phyloP scores from a whole-genome alignment of 2,113 vertebrate genomes.

The Lophotis ruficrista region DNA sequence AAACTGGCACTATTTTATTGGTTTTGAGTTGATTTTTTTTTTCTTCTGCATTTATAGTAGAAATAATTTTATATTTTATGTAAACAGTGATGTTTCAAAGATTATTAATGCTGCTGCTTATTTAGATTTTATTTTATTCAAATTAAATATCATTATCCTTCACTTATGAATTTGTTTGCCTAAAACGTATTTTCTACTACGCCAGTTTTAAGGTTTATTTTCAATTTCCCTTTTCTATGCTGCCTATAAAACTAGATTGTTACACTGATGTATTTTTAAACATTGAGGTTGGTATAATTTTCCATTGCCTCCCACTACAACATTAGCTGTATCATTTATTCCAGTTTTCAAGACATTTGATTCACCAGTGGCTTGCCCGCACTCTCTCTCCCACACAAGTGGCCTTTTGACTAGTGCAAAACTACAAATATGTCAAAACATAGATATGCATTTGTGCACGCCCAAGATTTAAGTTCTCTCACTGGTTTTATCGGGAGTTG shows the following conservation, averaged over 20 bases:
- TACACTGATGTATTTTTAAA: not conserved
- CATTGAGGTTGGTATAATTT: not conserved
- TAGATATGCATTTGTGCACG: not conserved
- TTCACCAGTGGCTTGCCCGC: not conserved
- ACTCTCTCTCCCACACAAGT: not conserved
- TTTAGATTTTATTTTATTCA: not conserved
- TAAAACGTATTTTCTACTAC: not conserved
- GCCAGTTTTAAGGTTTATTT: not conserved
- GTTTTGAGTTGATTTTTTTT: not conserved
- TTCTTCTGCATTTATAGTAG: not conserved
- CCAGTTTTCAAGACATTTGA: not conserved
- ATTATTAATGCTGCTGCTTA: not conserved
- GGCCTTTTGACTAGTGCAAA: not conserved
- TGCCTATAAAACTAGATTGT: not conserved
- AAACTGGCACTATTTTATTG: not conserved
- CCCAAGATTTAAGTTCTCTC: not conserved
- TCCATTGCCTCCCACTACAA: not conserved
- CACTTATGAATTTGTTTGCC: not conserved
- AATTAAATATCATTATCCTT: not conserved
- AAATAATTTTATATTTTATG: not conserved
- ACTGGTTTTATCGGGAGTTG: not conserved
- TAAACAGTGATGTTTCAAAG: not conserved
- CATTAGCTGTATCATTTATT: not conserved
- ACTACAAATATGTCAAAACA: not conserved
- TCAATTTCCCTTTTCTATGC: not conserved